Evolutionary conservation across 2,888 invertebrate species (phyloP).

Genomic region (Dinocampus coccinellae): DNA sequence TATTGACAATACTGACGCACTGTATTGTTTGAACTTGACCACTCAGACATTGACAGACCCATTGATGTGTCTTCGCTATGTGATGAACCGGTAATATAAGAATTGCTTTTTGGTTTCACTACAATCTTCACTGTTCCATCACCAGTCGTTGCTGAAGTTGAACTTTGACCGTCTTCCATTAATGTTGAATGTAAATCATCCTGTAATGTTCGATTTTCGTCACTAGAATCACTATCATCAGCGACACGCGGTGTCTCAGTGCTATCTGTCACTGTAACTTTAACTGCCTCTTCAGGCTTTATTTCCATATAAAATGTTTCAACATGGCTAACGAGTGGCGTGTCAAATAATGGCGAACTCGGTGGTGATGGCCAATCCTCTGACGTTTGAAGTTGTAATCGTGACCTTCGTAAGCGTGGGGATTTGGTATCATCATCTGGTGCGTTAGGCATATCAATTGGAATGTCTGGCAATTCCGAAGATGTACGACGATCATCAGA

Average conservation of each 20-base stretch:
- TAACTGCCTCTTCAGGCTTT: constrained; percentile 83
- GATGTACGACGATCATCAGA: constrained; percentile 87
- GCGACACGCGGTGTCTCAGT: constrained; percentile 71
- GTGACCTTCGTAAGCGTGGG: constrained; percentile 54
- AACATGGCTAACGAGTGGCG: constrained; percentile 81
- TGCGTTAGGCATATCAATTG: constrained; percentile 77
- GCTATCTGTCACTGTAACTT: constrained; percentile 81
- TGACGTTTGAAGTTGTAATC: constrained; percentile 74
- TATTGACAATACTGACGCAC: constrained; percentile 78
- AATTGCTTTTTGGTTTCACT: constrained; percentile 82
- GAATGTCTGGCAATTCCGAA: constrained; percentile 87
- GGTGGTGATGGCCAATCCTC: constrained; percentile 88
- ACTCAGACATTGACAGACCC: constrained; percentile 87
- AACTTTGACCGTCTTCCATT: constrained; percentile 65
- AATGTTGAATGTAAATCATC: constrained; percentile 71
- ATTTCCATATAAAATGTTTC: constrained; percentile 85
- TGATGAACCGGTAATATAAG: constrained; percentile 78
- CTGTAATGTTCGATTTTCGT: constrained; percentile 79
- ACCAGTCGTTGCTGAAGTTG: constrained; percentile 77
- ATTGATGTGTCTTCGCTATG: constrained; percentile 90
- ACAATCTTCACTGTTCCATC: constrained; percentile 87
- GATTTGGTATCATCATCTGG: constrained; percentile 69
- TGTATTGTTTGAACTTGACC: constrained; percentile 90
- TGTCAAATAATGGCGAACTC: constrained; percentile 78
- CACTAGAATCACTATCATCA: constrained; percentile 75